These are phyloP conservation scores for Pelosia muscerda DNA, from an alignment of 2,888 invertebrate genomes.

Conservation along the genomic window DNA sequence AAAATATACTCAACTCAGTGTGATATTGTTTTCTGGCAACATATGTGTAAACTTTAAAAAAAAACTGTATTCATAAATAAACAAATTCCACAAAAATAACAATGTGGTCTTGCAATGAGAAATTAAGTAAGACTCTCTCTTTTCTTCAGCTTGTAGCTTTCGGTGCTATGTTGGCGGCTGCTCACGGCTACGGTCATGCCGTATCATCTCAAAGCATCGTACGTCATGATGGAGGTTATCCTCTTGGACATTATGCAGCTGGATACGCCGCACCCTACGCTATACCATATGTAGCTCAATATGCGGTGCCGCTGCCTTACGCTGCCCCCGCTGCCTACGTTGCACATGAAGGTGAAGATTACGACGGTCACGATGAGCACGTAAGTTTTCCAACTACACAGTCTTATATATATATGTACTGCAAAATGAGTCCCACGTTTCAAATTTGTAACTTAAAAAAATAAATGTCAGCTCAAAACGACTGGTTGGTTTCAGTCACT, in stretches of 20 bases:
- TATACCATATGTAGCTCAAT: slow-evolving; percentile 52
- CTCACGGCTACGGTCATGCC: slow-evolving; percentile 75
- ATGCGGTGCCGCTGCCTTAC: slow-evolving; percentile 51
- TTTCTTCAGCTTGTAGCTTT: slow-evolving; percentile 76
- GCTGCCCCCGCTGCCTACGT: slow-evolving; percentile 49
- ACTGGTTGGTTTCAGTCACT: no score
- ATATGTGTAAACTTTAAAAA: no score
- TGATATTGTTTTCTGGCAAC: no score
- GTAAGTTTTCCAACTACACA: slow-evolving; percentile 57
- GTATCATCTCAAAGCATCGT: slow-evolving; percentile 77
- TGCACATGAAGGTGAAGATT: slow-evolving; percentile 48
- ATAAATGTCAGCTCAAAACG: no score
- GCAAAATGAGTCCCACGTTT: no score
- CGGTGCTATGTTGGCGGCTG: slow-evolving; percentile 75
- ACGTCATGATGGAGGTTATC: slow-evolving; percentile 67
- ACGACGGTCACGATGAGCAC: slow-evolving; percentile 65
- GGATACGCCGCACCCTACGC: slow-evolving; percentile 45
- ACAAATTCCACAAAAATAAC: no score
- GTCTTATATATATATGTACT: no score
- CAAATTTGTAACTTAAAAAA: no score
- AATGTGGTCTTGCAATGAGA: neutral
- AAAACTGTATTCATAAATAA: no score
- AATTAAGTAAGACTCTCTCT: slow-evolving; percentile 1
- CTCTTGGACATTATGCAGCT: slow-evolving; percentile 39
- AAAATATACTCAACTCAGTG: no score